A percentile compares a stretch with the other conserved stretches of the same genome.
Evolutionary conservation across 2,797 vertebrate genomes (phyloP).

Genomic region (Peromyscus melanophrys): DNA sequence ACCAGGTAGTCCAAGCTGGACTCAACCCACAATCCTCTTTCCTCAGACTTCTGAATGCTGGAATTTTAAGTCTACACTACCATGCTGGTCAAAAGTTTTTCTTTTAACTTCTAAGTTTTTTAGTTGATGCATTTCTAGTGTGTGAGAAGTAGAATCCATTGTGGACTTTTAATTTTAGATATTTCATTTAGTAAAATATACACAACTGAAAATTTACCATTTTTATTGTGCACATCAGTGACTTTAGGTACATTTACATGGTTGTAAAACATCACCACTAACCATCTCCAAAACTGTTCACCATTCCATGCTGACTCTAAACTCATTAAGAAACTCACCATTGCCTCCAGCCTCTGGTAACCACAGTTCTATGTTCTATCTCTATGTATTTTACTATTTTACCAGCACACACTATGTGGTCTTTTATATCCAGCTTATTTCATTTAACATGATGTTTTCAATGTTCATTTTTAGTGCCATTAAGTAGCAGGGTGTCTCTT

Average conservation of each 20-base stretch:
- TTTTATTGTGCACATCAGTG: background rate
- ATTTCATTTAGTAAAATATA: constrained; percentile 45
- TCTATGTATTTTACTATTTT: background rate
- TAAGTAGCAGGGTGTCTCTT: background rate
- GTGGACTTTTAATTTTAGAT: background rate
- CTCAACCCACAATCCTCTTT: background rate
- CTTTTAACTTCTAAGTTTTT: background rate
- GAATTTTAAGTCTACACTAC: background rate
- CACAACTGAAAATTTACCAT: background rate
- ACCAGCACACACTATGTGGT: background rate
- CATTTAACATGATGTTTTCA: background rate
- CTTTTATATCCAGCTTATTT: constrained; percentile 9
- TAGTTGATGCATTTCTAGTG: background rate
- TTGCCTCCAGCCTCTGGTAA: background rate
- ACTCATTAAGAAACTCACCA: background rate
- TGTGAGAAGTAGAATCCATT: background rate
- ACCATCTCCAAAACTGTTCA: background rate
- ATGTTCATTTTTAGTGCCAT: background rate
- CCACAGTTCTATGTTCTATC: background rate
- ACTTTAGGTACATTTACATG: background rate
- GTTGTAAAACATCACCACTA: background rate
- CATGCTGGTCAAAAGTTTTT: background rate
- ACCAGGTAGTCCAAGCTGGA: background rate
- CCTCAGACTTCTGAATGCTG: background rate
- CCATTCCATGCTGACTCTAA: background rate